phyloP scores from a whole-genome alignment of 2,888 invertebrate species.

The Altica lythri region DNA sequence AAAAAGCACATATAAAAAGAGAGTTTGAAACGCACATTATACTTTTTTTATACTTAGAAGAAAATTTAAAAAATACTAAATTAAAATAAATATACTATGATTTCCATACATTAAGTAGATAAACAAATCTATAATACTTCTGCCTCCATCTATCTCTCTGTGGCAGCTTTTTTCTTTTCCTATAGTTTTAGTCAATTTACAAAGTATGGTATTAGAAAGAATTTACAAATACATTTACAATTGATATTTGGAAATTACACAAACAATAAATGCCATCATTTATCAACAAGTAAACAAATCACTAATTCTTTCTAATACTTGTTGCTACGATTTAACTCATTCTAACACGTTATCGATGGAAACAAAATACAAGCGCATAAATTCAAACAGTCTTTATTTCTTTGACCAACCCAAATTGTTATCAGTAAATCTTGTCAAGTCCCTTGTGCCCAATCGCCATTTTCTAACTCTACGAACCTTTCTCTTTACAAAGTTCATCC shows the following conservation, averaged over 20 bases:
- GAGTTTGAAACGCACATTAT: no score
- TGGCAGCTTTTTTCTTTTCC: conserved; percentile 31
- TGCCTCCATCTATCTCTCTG: conserved; percentile 42
- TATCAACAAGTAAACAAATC: no score
- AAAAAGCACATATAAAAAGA: no score
- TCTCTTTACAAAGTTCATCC: conserved; percentile 21
- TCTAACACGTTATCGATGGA: conserved; percentile 4
- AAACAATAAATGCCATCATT: no score
- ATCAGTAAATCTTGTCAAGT: conserved; percentile 24
- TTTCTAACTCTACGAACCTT: conserved; percentile 20
- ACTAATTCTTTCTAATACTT: conserved; percentile 5
- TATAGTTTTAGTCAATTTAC: no score
- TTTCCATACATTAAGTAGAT: background rate
- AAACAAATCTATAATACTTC: conserved; percentile 24
- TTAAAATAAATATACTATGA: background rate
- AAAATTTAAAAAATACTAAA: background rate
- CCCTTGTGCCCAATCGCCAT: conserved; percentile 26
- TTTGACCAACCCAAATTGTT: conserved; percentile 17
- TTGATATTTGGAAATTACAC: background rate
- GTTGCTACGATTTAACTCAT: conserved; percentile 5
- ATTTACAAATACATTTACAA: background rate
- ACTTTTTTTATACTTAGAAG: background rate
- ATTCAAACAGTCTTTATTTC: conserved; percentile 6
- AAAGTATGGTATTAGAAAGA: no score
- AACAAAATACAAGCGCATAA: conserved; percentile 7